Evolutionary conservation across 2,888 invertebrate genomes (phyloP), one percentile per base, ranked within the genome.

Genomic region (Scaptomyza caliginosa): DNA sequence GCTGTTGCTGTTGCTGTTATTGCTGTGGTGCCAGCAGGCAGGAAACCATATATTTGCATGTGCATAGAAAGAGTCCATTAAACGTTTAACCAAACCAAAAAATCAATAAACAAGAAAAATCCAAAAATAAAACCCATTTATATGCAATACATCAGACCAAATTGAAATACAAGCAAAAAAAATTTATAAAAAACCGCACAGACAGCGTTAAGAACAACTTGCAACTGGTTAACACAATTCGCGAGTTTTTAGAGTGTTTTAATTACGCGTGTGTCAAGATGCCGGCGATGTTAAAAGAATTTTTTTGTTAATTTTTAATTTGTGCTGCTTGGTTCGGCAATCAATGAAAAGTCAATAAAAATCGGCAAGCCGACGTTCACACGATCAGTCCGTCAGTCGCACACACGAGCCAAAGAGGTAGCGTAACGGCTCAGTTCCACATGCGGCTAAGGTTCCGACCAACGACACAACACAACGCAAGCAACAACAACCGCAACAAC

Each of bases 271-370:
- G 54, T 59, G 73, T 51, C 73, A 57, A 66, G 63, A 67, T 60
- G 76, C 42, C 80, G 71, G 71, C 84, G 17, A 64, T 48, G 45
- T 76, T 68, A 40, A 84, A 82, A 62, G 70, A 65, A 80, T 74
- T 69, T 48, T 57, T 70, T 77, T 60, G 55, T 52, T 49, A 67
- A 74, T 70, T 63, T 56, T 52, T 55, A 46, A 50, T 57, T 36
- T 62, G 57, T 49, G 48, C 45, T 46, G 59, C 32, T 52, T 52
- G 66, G 26, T 16, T 34, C 55, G 57, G 77, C 86, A 70, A 83
- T 86, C 84, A 71, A 86, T 83, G 77, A 86, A 86, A 86, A 77
- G 59, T 68, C 80, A 74, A 81, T 81, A 77, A 86, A 80, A 74
- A 56, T 66, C 66, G 68, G 23, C 83, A 45, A 49, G 28, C 45